Evolutionary conservation across 2,888 invertebrate species (phyloP), one percentile per base, ranked within the genome.

Genomic region (Cataglyphis cursor): DNA sequence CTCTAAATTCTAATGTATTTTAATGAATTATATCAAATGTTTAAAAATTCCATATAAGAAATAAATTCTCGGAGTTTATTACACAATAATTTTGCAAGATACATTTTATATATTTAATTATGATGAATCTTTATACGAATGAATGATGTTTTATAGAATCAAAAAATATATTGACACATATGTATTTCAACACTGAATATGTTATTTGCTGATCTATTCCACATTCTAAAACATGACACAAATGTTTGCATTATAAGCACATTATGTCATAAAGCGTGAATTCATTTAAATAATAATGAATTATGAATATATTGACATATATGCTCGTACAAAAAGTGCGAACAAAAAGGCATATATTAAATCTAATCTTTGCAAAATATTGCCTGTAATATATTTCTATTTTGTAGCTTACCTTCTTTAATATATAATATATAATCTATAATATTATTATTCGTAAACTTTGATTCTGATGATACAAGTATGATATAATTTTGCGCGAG

Each of bases 161-260:
- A 9, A 31, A 31, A 59, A 61, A 28, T 41, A 59, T 5, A 3
- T 41, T 31, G 44, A 31, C 41, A 44, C 3, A n/a, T 18, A 10
- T 31, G 6, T 31, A 31, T 31, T 6, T 31, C 6, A 1, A 6
- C 28, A 12, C n/a, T 24, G 24, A 44, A 8, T 15, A 5, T 62
- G 48, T 74, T 74, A 74, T 48, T 64, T 62, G 44, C 21, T 21
- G 48, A 35, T 21, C 21, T 51, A 8, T 51, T 44, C 41, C 9
- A 48, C 31, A 64, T 18, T 44, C 18, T 15, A 18, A 15, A 31
- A 61, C 31, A 1, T 24, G n/a, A n/a, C 41, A 15, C 31, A 21
- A 31, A 44, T 18, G 10, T 35, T 54, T 31, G 3, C 18, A 51
- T 1, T 21, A 28, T 3, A 35, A 35, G 15, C 15, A n/a, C 3